Conservation (phyloP, 1,140 invertebrate genomes). For the Drosophila nasuta region DNA sequence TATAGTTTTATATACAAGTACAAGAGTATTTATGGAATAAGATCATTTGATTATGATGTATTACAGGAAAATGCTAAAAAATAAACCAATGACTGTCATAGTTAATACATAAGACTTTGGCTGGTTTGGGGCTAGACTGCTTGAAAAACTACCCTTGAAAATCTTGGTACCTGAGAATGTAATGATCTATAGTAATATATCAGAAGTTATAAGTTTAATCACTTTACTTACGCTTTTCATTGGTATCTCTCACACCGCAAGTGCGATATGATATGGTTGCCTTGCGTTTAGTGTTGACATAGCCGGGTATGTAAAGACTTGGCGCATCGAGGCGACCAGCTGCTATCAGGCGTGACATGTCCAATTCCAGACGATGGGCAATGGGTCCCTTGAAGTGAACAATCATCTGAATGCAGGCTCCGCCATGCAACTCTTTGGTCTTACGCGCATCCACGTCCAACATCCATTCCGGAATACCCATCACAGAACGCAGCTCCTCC, state of each 20-base stretch:
- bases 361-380: constrained; percentile 90
- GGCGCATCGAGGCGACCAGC: constrained; percentile 90
- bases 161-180: constrained; percentile 61
- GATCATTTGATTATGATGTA: background rate
- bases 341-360: constrained; percentile 90
- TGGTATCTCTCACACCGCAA: constrained; percentile 90
- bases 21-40: constrained; percentile 3
- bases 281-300: constrained; percentile 89
- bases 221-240: constrained; percentile 86
- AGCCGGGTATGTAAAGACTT: constrained; percentile 92
- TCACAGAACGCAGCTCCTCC: constrained; percentile 91
- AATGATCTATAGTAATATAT: background rate
- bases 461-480: constrained; percentile 96
- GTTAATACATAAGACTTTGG: constrained; percentile 65
- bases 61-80: constrained; percentile 11
- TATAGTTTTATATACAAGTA: constrained; percentile 1
- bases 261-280: constrained; percentile 89
- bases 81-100: constrained; percentile 58
- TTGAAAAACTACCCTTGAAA: constrained; percentile 62
- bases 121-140: constrained; percentile 47
- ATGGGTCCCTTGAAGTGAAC: constrained; percentile 94
- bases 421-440: constrained; percentile 91
- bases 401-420: constrained; percentile 94
- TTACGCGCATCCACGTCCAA: constrained; percentile 92
- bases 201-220: no score